phyloP scores from a whole-genome alignment of 1,140 invertebrate genomes.

The Aporrectodea caliginosa region DNA sequence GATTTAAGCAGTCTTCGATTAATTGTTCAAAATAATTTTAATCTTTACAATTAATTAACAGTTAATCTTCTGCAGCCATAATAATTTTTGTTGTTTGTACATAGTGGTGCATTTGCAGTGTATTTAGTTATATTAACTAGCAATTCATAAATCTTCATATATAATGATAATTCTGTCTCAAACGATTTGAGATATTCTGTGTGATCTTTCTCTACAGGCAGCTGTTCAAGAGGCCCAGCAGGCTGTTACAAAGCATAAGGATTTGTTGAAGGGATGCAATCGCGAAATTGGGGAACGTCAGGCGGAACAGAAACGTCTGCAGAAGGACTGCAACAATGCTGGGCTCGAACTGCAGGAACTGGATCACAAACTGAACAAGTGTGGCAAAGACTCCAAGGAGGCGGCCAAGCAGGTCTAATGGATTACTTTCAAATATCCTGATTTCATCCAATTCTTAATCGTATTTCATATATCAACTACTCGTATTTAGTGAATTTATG shows the following conservation, averaged over 20 bases:
- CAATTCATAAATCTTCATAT: too few relatives aligned
- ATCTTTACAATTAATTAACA: too few relatives aligned
- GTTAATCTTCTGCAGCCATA: too few relatives aligned
- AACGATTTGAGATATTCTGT: too few relatives aligned
- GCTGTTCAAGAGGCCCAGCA: conserved; percentile 58
- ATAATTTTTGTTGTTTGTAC: too few relatives aligned
- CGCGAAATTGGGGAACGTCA: conserved; percentile 67
- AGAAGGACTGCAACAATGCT: conserved; percentile 62
- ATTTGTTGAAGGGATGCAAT: conserved; percentile 69
- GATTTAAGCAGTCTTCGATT: too few relatives aligned
- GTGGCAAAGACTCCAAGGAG: conserved; percentile 56
- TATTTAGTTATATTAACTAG: too few relatives aligned
- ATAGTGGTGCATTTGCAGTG: too few relatives aligned
- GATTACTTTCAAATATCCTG: not conserved
- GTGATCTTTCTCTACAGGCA: too few relatives aligned
- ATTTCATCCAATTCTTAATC: not conserved
- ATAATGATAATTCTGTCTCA: too few relatives aligned
- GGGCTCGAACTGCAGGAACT: conserved; percentile 75
- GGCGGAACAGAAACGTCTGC: conserved; percentile 67
- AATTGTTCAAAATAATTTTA: too few relatives aligned
- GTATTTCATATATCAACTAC: conserved; percentile 11
- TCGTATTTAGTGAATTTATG: too few relatives aligned
- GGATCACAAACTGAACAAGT: conserved; percentile 63
- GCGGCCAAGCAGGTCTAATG: conserved; percentile 54
- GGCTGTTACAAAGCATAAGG: conserved; percentile 71